Evolutionary conservation across 2,888 invertebrate species (phyloP), one percentile per base, ranked within the genome.

Genomic region (Phytoseiulus persimilis): DNA sequence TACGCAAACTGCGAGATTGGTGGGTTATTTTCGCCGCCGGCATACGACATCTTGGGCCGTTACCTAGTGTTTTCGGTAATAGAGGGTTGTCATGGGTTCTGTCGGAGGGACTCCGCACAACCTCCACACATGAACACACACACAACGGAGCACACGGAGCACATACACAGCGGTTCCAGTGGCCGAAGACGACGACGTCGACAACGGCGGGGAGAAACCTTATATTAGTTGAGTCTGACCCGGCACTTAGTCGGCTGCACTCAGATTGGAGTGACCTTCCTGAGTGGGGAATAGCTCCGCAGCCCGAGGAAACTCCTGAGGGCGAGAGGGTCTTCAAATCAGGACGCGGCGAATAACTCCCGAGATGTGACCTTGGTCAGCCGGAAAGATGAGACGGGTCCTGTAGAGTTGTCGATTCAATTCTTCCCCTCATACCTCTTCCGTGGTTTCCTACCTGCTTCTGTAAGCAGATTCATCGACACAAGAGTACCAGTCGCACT

Each of bases 21-120:
- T 14, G 65, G 65, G 65, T 65, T 65, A 65, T 65, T 28, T 28
- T 28, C 28, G 5, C 65, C 11, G 18, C 11, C 65, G 65, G 65
- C 23, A 65, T 28, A 65, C 65, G 65, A 65, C 65, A 65, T 65
- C 65, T 28, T 65, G 65, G 65, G 65, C 65, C 18, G 23, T 65
- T 65, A 65, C 65, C 65, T 65, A 65, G 65, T 65, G 65, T 65
- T 65, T 65, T 65, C 65, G 65, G 65, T 65, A 65, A 65, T 65
- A 23, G 65, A 65, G 65, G 65, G 65, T 65, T 65, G 65, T 65
- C 65, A 65, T 65, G 65, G 65, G 65, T 23, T 65, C 18, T 28
- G 65, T 28, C 65, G 23, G 18, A 65, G 65, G 65, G 18, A 65
- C 65, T 65, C 65, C 65, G 18, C 65, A 65, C 28, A 6, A 65